Conservation (phyloP, 1,140 invertebrate species). For the Lasioglossum albipes region DNA sequence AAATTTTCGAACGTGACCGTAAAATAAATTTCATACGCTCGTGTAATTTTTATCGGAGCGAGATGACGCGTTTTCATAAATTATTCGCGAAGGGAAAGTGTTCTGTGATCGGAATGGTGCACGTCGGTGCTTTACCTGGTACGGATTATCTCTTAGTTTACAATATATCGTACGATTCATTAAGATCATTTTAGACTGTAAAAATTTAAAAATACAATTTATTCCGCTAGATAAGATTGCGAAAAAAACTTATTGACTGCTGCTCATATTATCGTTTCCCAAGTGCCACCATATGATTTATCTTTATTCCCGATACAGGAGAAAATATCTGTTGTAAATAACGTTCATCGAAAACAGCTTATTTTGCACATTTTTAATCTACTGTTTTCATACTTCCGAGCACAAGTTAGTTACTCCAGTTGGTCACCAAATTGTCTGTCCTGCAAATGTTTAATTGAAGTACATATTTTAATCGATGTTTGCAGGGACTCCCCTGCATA, state of each 20-base stretch:
- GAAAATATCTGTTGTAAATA: slow-evolving; percentile 6
- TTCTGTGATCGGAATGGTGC: slow-evolving; percentile 88
- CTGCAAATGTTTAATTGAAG: neutral
- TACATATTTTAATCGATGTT: slow-evolving; percentile 37
- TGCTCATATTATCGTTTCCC: neutral
- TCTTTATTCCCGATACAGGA: neutral
- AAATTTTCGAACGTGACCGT: neutral
- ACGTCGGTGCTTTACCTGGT: slow-evolving; percentile 87
- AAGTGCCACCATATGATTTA: neutral
- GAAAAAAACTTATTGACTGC: neutral
- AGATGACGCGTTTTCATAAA: slow-evolving; percentile 74
- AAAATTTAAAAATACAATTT: too few species aligned
- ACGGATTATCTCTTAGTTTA: slow-evolving; percentile 42
- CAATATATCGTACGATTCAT: neutral
- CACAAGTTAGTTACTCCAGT: neutral
- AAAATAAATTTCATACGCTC: neutral
- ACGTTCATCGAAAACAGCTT: neutral
- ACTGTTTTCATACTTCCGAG: neutral
- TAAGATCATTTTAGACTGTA: neutral
- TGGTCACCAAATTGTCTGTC: neutral
- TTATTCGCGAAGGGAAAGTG: slow-evolving; percentile 75
- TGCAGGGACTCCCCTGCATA: slow-evolving; percentile 82
- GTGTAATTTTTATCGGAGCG: neutral
- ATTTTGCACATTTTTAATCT: neutral
- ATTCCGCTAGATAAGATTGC: neutral